Base-by-base conservation (phyloP, 2,888 invertebrate species). In the Melipona beecheii region DNA sequence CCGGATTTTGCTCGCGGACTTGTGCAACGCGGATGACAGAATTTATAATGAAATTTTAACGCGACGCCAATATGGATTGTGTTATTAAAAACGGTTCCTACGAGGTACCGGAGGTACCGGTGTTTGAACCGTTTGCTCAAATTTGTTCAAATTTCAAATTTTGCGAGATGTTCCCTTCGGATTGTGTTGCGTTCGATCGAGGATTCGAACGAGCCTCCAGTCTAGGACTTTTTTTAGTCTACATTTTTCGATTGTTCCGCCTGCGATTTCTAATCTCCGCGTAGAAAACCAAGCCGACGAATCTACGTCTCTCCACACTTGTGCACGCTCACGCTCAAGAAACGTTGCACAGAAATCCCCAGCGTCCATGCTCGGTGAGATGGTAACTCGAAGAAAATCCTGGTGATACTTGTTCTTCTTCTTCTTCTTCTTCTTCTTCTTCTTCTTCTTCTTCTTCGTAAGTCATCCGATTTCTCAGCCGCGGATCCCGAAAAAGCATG, bases 41-140 rank as follows among this genome's bases (percentile, higher is more conserved):
- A 78, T 58, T 73, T 50, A 11, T 74, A 74, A 78, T 50, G 74
- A 74, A 78, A 78, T 78, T 74, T 65, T 50, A 15, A 21, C 11
- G 64, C 17, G 36, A 43, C 2, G 4, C 1, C 6, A 21, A 17
- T 4, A 15, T 27, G 21, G 21, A 17, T 9, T 24, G 19, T 65
- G 21, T 54, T 65, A 31, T 64, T 66, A 27, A 56, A 56, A 52
- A n/a, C n/a, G 50, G 17, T 73, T 4, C 50, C 50, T 4, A 4
- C 62, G 0, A 31, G 1, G 62, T 43, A 60, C n/a, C 13, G 13
- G 21, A 60, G 19, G 24, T 27, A 27, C 31, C n/a, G 75, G 21
- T 31, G n/a, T 36, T 24, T 49, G 17, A 21, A 17, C 4, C n/a
- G 27, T 17, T 36, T 19, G 21, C 17, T 21, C 15, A 19, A 58